Percentiles rank a stretch among this genome's conserved stretches.
Evolutionary conservation across 2,113 vertebrate genomes (phyloP).

Genomic region (Euleptes europaea): DNA sequence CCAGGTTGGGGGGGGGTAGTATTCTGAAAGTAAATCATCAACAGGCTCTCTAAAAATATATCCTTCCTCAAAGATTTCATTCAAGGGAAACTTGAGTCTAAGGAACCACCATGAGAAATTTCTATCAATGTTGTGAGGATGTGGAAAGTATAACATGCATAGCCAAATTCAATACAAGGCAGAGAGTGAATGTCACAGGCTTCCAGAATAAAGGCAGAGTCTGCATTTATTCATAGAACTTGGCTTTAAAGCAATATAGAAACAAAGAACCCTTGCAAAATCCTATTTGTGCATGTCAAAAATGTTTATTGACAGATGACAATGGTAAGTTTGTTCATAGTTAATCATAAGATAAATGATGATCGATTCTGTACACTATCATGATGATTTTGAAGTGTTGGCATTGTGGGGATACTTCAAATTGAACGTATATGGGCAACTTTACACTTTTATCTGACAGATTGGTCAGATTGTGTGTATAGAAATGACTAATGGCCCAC

Average conservation of each 20-base stretch:
- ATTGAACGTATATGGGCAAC: not conserved
- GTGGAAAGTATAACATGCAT: not conserved
- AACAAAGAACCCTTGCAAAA: conserved; percentile 12
- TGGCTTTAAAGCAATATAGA: not conserved
- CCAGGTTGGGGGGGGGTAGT: too few relatives aligned
- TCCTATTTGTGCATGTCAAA: not conserved
- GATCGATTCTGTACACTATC: not conserved
- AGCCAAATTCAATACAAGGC: not conserved
- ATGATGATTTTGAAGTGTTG: not conserved
- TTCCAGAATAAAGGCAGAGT: not conserved
- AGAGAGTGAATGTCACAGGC: not conserved
- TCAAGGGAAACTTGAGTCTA: not conserved
- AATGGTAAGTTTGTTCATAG: not conserved
- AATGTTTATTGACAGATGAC: too few relatives aligned
- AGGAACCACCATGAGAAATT: not conserved
- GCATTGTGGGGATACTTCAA: not conserved
- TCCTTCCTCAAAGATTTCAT: not conserved
- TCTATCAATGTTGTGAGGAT: not conserved
- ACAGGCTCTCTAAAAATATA: not conserved
- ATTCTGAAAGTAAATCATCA: not conserved
- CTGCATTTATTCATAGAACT: not conserved
- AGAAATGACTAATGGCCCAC: not conserved
- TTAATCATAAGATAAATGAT: not conserved
- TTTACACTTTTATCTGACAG: not conserved
- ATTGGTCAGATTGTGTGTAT: not conserved